Percentiles rank a stretch among this genome's conserved stretches.
Evolutionary conservation across 2,113 vertebrate species (phyloP).

Genomic region (Pelodiscus sinensis): DNA sequence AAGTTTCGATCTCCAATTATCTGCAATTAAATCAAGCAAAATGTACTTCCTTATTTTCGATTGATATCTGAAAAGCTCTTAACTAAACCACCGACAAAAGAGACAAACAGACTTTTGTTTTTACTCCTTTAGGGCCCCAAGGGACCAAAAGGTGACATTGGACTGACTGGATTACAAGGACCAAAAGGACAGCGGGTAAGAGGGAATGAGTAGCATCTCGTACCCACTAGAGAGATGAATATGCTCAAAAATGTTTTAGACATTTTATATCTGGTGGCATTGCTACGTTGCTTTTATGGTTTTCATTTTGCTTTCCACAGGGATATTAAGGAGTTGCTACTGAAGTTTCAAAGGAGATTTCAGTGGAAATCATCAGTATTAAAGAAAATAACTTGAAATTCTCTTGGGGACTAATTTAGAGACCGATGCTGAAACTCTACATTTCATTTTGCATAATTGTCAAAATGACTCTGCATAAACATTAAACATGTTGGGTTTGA

Average conservation of each 20-base stretch:
- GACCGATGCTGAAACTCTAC: neutral
- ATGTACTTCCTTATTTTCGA: neutral
- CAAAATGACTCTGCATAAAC: neutral
- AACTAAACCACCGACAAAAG: neutral
- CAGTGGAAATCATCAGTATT: neutral
- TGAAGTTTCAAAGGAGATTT: neutral
- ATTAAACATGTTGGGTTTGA: neutral
- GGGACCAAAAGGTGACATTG: conserved; percentile 89
- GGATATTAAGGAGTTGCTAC: neutral
- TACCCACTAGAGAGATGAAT: neutral
- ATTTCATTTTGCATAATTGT: neutral
- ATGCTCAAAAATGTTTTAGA: neutral
- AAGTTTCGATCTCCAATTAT: neutral
- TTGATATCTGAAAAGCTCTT: neutral
- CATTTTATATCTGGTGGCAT: neutral
- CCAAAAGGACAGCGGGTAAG: conserved; percentile 77
- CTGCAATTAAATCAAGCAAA: neutral
- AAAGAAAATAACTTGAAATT: neutral
- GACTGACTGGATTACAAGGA: conserved; percentile 84
- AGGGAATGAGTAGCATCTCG: neutral
- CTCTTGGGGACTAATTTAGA: neutral
- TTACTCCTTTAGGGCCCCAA: conserved; percentile 80
- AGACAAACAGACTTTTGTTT: neutral
- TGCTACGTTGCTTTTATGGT: neutral
- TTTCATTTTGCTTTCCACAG: neutral